A percentile compares a stretch with the other conserved stretches of the same genome.
These are phyloP conservation scores for Sula dactylatra DNA, from an alignment of 2,113 vertebrate species.

Conservation along the genomic window DNA sequence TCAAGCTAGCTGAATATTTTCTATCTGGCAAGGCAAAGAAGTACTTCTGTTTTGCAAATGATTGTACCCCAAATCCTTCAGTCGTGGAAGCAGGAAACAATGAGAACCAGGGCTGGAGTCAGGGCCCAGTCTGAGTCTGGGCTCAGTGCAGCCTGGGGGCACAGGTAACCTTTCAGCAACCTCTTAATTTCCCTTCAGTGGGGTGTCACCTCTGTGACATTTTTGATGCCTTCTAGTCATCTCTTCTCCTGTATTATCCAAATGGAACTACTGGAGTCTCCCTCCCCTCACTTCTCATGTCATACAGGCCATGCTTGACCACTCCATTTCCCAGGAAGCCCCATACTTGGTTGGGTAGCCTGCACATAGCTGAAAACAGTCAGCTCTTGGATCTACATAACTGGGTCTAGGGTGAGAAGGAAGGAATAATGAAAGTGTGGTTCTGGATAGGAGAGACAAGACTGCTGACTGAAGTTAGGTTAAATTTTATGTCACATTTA, in stretches of 20 bases:
- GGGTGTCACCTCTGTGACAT: not conserved
- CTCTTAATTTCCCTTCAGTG: not conserved
- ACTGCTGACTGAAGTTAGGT: not conserved
- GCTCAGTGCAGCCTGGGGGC: not conserved
- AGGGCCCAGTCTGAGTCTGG: not conserved
- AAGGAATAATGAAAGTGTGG: not conserved
- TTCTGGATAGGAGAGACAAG: not conserved
- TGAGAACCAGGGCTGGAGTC: not conserved
- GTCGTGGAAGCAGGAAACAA: not conserved
- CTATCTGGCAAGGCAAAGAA: not conserved
- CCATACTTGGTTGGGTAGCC: not conserved
- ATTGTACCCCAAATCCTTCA: not conserved
- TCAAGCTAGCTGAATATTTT: not conserved
- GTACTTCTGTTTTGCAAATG: not conserved
- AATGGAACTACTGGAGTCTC: not conserved
- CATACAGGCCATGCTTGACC: no score
- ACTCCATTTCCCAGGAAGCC: not conserved
- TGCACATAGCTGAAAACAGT: not conserved
- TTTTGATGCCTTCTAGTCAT: not conserved
- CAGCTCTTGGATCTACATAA: not conserved
- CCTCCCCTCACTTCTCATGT: not conserved
- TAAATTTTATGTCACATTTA: not conserved
- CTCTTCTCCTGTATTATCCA: not conserved
- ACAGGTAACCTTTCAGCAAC: not conserved
- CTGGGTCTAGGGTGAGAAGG: not conserved